phyloP scores from a whole-genome alignment of 2,797 vertebrate species.

The Pachyuromys duprasi region DNA sequence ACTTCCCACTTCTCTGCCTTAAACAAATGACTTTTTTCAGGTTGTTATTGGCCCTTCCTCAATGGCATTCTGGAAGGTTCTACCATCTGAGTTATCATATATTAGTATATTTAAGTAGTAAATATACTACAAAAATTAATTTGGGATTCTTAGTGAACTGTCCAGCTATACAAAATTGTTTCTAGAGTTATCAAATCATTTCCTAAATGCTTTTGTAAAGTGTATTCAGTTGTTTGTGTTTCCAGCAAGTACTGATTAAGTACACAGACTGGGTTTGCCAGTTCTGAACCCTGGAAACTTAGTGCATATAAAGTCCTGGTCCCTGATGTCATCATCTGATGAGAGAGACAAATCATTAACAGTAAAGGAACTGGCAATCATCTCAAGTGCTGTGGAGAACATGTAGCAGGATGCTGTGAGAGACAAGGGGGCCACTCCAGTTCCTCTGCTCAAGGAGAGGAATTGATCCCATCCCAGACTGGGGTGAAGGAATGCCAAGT shows the following conservation, averaged over 20 bases:
- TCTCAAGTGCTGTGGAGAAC: neutral
- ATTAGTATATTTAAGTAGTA: neutral
- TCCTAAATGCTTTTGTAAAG: neutral
- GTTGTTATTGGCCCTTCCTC: conserved; percentile 5
- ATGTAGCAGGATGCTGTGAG: neutral
- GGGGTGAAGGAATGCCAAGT: neutral
- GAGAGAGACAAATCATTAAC: neutral
- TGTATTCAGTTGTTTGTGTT: too few relatives aligned
- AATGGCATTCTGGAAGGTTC: neutral
- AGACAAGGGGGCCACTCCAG: neutral
- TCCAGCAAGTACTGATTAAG: neutral
- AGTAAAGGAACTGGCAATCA: neutral
- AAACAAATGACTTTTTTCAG: neutral
- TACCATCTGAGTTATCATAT: neutral
- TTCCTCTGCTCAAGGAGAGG: neutral
- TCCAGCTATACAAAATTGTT: neutral
- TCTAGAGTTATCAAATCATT: neutral
- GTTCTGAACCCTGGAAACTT: neutral
- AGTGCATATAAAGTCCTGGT: neutral
- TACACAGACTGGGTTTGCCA: neutral
- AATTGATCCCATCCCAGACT: neutral
- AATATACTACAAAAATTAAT: neutral
- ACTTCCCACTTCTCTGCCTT: neutral
- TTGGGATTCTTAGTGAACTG: neutral
- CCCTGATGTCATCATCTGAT: neutral